Percentiles rank a stretch among this genome's conserved stretches.
These are phyloP conservation scores for Triplophysa bombifrons DNA, from an alignment of 2,797 vertebrate genomes.

Conservation along the genomic window DNA sequence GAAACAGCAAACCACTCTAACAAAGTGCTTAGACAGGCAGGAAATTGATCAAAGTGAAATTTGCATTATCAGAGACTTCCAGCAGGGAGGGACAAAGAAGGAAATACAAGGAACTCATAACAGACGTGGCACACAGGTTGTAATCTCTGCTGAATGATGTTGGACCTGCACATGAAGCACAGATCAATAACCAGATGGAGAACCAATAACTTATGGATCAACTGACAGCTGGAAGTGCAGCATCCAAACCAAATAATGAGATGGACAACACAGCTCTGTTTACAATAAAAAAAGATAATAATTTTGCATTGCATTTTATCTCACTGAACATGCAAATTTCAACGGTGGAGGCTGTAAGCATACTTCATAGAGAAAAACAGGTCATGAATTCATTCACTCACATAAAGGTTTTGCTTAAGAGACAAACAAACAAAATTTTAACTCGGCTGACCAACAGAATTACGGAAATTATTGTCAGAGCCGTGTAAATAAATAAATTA, in stretches of 20 bases:
- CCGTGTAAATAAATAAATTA: not conserved
- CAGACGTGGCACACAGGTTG: conserved; percentile 3
- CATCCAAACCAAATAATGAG: too few relatives aligned
- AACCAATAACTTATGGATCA: not conserved
- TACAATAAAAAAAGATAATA: not conserved
- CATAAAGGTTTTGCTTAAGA: too few relatives aligned
- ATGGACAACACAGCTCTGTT: conserved; percentile 11
- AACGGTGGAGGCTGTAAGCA: not conserved
- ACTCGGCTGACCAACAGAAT: not conserved
- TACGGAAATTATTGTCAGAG: not conserved
- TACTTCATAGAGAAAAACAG: not conserved
- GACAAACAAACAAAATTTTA: not conserved
- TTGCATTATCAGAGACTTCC: conserved; percentile 38
- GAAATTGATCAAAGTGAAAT: conserved; percentile 42
- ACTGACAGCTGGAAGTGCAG: too few relatives aligned
- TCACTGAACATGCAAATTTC: conserved; percentile 15
- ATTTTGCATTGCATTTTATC: not conserved
- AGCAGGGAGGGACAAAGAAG: conserved; percentile 19
- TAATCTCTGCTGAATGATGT: not conserved
- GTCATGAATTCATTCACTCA: not conserved
- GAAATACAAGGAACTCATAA: conserved; percentile 15
- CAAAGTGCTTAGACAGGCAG: conserved; percentile 46
- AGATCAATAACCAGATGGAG: not conserved
- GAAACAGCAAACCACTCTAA: conserved; percentile 37
- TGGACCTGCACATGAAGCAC: not conserved